These are phyloP conservation scores for Fratercula arctica DNA, from an alignment of 2,797 vertebrate genomes.

Conservation along the genomic window DNA sequence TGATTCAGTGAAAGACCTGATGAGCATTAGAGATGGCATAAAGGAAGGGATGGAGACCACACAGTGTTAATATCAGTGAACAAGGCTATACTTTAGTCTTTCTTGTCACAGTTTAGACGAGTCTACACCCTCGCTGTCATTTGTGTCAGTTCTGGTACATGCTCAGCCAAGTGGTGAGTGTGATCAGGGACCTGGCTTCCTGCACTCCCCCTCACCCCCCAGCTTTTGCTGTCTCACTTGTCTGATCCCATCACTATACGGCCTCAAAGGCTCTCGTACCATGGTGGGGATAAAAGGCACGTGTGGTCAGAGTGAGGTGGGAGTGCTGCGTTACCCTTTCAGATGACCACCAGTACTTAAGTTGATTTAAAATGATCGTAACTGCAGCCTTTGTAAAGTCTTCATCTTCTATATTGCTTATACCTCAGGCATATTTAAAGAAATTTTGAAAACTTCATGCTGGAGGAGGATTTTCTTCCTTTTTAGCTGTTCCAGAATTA, in stretches of 20 bases:
- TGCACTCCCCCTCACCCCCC: no score
- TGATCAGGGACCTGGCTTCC: neutral
- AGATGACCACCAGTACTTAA: neutral
- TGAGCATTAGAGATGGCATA: neutral
- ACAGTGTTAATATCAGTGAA: neutral
- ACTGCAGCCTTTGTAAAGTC: neutral
- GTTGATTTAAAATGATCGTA: neutral
- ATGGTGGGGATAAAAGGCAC: neutral
- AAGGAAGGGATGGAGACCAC: neutral
- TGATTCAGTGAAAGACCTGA: neutral
- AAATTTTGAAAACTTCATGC: neutral
- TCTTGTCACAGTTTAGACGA: neutral
- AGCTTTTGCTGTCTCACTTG: neutral
- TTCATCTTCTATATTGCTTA: neutral
- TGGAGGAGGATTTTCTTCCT: neutral
- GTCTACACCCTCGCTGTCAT: fast-evolving
- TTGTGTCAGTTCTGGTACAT: neutral
- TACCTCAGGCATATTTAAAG: neutral
- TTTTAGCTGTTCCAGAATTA: neutral
- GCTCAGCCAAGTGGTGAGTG: neutral
- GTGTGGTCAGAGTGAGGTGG: neutral
- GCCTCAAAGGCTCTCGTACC: neutral
- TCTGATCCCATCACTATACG: neutral
- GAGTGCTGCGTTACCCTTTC: neutral
- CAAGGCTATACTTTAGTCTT: neutral